phyloP scores from a whole-genome alignment of 2,888 invertebrate genomes.

The Deilephila elpenor region DNA sequence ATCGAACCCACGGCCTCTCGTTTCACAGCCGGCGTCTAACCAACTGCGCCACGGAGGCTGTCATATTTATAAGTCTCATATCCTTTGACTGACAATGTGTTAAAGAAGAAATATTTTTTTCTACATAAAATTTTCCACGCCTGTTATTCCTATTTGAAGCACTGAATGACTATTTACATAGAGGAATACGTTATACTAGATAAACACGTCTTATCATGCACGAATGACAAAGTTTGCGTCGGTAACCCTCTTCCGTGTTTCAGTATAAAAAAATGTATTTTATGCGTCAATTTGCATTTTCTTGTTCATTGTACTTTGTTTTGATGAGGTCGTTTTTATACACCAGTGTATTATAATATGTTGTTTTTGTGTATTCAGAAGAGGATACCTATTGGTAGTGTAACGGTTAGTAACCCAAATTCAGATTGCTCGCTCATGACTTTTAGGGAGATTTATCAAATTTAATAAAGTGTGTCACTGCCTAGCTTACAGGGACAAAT shows the following conservation, averaged over 20 bases:
- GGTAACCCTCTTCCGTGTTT: conserved; percentile 15
- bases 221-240: conserved; percentile 29
- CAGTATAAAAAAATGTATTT: conserved; percentile 10
- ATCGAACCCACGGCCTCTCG: too few relatives aligned
- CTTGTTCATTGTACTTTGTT: conserved; percentile 4
- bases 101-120: too few relatives aligned
- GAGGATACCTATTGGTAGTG: background rate
- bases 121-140: background rate
- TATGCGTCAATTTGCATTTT: background rate
- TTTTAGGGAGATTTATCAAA: too few relatives aligned
- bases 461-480: too few relatives aligned
- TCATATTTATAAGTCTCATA: too few relatives aligned
- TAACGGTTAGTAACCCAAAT: too few relatives aligned
- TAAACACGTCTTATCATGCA: conserved; percentile 17
- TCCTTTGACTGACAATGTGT: too few relatives aligned
- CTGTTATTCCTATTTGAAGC: background rate
- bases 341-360: background rate
- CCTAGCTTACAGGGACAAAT: too few relatives aligned
- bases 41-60: too few relatives aligned
- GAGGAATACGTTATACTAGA: background rate
- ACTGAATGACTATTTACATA: background rate
- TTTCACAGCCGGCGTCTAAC: too few relatives aligned
- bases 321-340: background rate
- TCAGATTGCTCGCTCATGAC: too few relatives aligned
- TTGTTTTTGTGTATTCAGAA: background rate